Percentiles rank a stretch among this genome's conserved stretches.
Evolutionary conservation across 37 sponge, comb jelly and placozoan genomes (phyloP).

Genomic region (Spongilla lacustris): DNA sequence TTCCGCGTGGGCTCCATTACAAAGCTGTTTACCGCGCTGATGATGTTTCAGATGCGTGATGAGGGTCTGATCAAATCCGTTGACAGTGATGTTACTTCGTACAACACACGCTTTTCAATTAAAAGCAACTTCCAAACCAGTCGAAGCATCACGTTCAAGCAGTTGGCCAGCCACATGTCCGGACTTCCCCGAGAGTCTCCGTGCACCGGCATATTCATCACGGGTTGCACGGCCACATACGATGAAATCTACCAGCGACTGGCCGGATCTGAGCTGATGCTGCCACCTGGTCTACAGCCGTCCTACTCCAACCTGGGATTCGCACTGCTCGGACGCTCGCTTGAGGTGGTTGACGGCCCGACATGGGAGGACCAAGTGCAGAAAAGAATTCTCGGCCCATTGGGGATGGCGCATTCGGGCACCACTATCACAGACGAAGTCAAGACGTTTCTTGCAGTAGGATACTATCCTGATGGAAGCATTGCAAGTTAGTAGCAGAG

Average conservation of each 20-base stretch:
- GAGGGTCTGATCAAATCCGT: slow-evolving; percentile 35
- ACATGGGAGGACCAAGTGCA: slow-evolving; percentile 66
- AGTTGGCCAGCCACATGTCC: slow-evolving; percentile 77
- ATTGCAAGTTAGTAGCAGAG: slow-evolving; percentile 36
- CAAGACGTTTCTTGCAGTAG: slow-evolving; percentile 57
- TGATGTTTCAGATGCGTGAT: slow-evolving; percentile 69
- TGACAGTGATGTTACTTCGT: slow-evolving; percentile 52
- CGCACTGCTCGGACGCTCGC: slow-evolving; percentile 63
- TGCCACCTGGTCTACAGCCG: slow-evolving; percentile 67
- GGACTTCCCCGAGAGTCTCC: slow-evolving; percentile 72
- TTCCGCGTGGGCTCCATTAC: slow-evolving; percentile 79
- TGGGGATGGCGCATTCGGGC: slow-evolving; percentile 62
- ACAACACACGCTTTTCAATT: slow-evolving; percentile 52
- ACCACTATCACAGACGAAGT: slow-evolving; percentile 32
- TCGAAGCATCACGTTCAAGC: slow-evolving; percentile 67
- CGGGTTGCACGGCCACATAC: slow-evolving; percentile 47
- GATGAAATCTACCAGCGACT: slow-evolving; percentile 45
- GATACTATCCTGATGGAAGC: slow-evolving; percentile 50
- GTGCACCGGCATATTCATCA: slow-evolving; percentile 47
- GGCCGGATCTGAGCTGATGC: slow-evolving; percentile 37
- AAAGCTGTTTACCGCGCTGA: slow-evolving; percentile 70
- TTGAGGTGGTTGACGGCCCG: slow-evolving; percentile 1
- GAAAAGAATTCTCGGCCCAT: slow-evolving; percentile 40
- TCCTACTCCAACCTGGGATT: slow-evolving; percentile 81
- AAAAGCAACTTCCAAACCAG: slow-evolving; percentile 68